These are phyloP conservation scores for Dendrolimus pini DNA, from an alignment of 2,888 invertebrate genomes.

Conservation along the genomic window DNA sequence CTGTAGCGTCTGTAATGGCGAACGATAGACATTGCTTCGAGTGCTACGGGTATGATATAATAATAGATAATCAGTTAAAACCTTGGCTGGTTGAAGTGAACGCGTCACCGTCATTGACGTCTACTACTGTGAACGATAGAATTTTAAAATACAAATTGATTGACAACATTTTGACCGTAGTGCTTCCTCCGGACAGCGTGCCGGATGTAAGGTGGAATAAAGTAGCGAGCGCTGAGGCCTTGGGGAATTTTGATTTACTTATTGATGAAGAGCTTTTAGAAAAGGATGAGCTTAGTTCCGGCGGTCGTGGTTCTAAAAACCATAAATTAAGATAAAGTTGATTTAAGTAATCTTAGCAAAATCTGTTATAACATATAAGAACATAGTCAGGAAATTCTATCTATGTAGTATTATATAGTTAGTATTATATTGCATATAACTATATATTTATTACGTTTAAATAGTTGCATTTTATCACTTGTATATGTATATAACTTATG, in stretches of 20 bases:
- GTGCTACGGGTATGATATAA: conserved; percentile 97
- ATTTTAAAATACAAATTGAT: conserved; percentile 95
- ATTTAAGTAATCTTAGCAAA: no score
- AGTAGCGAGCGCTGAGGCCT: conserved; percentile 82
- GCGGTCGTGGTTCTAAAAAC: conserved; percentile 30
- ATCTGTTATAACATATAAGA: no score
- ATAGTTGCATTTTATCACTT: no score
- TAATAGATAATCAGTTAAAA: conserved; percentile 94
- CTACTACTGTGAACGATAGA: conserved; percentile 95
- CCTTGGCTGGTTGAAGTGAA: conserved; percentile 98
- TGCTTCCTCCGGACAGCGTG: conserved; percentile 90
- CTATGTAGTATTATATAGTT: no score
- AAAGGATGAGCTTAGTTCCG: conserved; percentile 73
- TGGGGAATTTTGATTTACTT: conserved; percentile 89
- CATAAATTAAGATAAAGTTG: conserved; percentile 25
- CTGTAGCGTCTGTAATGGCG: conserved; percentile 94
- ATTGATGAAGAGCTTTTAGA: conserved; percentile 88
- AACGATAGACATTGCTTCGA: conserved; percentile 95
- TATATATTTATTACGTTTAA: no score
- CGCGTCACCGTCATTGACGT: conserved; percentile 95
- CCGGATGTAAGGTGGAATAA: conserved; percentile 95
- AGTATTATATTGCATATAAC: no score
- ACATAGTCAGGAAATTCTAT: no score
- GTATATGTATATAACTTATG: no score
- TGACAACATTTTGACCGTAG: conserved; percentile 93